Percentiles rank a stretch among this genome's conserved stretches.
Evolutionary conservation across 2,888 invertebrate species (phyloP).

Genomic region (Eupsilia transversa): DNA sequence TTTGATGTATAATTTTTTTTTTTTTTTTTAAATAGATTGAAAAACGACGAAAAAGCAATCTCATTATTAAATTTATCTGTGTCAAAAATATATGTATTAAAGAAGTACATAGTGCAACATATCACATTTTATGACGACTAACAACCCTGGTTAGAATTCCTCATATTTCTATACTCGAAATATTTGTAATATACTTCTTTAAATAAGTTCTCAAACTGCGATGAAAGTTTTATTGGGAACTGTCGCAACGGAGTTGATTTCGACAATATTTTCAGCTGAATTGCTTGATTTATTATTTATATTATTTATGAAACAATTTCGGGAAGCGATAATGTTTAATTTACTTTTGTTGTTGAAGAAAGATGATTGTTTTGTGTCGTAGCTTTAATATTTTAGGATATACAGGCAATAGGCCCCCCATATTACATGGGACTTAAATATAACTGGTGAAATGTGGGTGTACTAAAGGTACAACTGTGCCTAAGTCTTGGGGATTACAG

Average conservation of each 20-base stretch:
- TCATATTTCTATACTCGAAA: constrained; percentile 40
- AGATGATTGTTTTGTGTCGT: background rate
- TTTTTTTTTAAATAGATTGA: too few species aligned
- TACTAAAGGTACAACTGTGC: too few species aligned
- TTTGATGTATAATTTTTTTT: too few species aligned
- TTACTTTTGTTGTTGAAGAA: background rate
- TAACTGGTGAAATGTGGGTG: too few species aligned
- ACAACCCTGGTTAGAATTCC: constrained; percentile 23
- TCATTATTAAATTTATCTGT: background rate
- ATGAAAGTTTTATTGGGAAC: constrained; percentile 44
- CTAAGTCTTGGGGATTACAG: too few species aligned
- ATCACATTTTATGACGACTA: background rate
- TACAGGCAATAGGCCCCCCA: background rate
- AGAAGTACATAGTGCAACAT: too few species aligned
- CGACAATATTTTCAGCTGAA: constrained; percentile 31
- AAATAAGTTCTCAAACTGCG: constrained; percentile 46
- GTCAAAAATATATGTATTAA: background rate
- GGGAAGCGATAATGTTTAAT: background rate
- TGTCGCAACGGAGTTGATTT: constrained; percentile 16
- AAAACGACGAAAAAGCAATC: too few species aligned
- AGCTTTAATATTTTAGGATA: background rate
- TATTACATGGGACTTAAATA: too few species aligned
- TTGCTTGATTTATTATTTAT: constrained; percentile 42
- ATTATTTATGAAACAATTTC: constrained; percentile 34
- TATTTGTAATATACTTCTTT: constrained; percentile 50